phyloP scores from a whole-genome alignment of 2,888 invertebrate genomes.

The Theodoxus fluviatilis region DNA sequence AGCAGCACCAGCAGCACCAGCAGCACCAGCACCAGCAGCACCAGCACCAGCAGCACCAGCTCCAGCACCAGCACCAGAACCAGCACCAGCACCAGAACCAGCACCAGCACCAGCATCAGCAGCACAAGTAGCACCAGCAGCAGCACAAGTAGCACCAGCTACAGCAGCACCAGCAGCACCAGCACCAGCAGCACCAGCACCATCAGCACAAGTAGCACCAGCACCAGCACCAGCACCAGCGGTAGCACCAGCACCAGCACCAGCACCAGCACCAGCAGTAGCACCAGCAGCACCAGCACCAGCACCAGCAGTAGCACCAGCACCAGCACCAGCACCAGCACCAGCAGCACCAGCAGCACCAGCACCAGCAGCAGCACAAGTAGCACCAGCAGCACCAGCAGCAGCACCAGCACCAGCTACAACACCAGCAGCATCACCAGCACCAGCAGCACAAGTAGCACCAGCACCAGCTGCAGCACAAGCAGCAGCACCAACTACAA shows the following conservation, averaged over 20 bases:
- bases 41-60: neutral
- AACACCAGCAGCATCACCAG: too few relatives aligned
- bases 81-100: neutral
- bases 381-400: too few relatives aligned
- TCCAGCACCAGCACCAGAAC: neutral
- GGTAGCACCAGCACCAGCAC: neutral
- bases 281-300: neutral
- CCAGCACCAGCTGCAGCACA: too few relatives aligned
- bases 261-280: neutral
- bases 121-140: neutral
- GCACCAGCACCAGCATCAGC: neutral
- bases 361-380: neutral
- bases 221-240: neutral
- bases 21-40: neutral
- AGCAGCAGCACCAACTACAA: too few relatives aligned
- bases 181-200: neutral
- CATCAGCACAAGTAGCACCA: neutral
- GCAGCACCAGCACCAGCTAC: too few relatives aligned
- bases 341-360: neutral
- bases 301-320: neutral
- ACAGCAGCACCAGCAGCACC: slow-evolving; percentile 12
- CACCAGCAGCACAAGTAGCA: too few relatives aligned
- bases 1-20: neutral
- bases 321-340: neutral
- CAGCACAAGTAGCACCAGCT: neutral